Conservation (phyloP, 2,113 vertebrate species). For the Amblyornis subalaris region DNA sequence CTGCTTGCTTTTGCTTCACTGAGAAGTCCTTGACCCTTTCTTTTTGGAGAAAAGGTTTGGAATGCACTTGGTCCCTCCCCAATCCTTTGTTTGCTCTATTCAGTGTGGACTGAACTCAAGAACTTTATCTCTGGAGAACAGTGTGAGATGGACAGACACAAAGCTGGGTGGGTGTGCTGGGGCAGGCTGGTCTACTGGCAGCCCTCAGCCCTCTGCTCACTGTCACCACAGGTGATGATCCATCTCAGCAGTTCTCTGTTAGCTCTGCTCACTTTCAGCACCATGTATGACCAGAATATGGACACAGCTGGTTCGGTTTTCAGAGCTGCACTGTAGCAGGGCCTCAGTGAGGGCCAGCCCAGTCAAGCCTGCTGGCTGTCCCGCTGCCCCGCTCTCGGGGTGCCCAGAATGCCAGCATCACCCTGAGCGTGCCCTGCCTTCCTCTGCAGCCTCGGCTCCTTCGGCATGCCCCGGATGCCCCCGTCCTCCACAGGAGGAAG, state of each 20-base stretch:
- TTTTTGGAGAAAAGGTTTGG: not conserved
- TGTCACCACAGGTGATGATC: accelerated
- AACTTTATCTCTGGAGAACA: not conserved
- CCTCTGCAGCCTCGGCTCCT: slow-evolving; percentile 79
- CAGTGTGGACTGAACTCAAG: not conserved
- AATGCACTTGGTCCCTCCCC: not conserved
- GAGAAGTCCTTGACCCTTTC: not conserved
- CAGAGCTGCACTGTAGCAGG: not conserved
- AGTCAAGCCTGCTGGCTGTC: not conserved
- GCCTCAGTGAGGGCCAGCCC: slow-evolving; percentile 57
- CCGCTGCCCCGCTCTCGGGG: not conserved
- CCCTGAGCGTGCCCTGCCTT: not conserved
- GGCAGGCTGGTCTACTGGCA: not conserved
- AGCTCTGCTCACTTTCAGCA: not conserved
- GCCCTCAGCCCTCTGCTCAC: not conserved
- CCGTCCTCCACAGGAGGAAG: slow-evolving; percentile 87
- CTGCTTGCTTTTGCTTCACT: not conserved
- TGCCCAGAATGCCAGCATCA: not conserved
- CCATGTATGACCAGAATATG: accelerated
- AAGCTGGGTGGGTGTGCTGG: not conserved
- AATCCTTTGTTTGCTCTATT: not conserved
- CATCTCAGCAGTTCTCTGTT: not conserved
- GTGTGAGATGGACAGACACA: not conserved
- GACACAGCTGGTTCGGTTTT: accelerated
- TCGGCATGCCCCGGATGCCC: slow-evolving; percentile 84